Base-by-base conservation (phyloP, 2,113 vertebrate species). In the Apaloderma vittatum region DNA sequence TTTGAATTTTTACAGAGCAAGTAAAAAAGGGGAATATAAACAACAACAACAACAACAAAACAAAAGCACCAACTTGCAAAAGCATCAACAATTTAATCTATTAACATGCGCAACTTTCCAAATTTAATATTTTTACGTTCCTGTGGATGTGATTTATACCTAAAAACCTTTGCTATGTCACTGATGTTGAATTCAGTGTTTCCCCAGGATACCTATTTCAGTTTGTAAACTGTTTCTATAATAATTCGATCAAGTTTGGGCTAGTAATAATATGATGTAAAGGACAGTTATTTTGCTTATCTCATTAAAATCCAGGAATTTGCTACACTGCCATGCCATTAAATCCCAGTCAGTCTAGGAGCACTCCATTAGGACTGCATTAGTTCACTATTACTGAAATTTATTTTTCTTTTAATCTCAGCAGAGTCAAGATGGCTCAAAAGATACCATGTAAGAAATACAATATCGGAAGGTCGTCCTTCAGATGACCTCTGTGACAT, bases 251-350 rank as follows among this genome's bases (percentile, higher is more conserved):
- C 30, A 66, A 55, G 67, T 43, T 87, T 54, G 36, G 36, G 46
- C 61, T 90, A 57, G 83, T 85, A 90, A 86, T 15, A 86, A n/a
- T 18, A 70, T 46, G 21, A 77, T 17, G 7, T 65, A 81, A 65
- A 75, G 30, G 52, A 22, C 62, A 91, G 59, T 23, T 91, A 61
- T 72, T 92, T 86, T 52, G 62, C 74, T 79, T 76, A 55, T 83
- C 40, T 93, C 88, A 88, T 89, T 96, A 94, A 95, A 95, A 91
- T 80, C 34, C 76, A 93, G 65, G 49, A 67, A 92, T 88, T 16
- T 40, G 51, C 70, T 87, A 77, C 4, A 6, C 62, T 89, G 62
- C 43, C 66, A 18, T 46, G 48, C 63, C 61, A 90, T 79, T 88
- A 91, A 74, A 88, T 27, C 36, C 43, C 43, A 46, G 62, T 30